phyloP scores from a whole-genome alignment of 2,797 vertebrate genomes.

The Coreius guichenoti region DNA sequence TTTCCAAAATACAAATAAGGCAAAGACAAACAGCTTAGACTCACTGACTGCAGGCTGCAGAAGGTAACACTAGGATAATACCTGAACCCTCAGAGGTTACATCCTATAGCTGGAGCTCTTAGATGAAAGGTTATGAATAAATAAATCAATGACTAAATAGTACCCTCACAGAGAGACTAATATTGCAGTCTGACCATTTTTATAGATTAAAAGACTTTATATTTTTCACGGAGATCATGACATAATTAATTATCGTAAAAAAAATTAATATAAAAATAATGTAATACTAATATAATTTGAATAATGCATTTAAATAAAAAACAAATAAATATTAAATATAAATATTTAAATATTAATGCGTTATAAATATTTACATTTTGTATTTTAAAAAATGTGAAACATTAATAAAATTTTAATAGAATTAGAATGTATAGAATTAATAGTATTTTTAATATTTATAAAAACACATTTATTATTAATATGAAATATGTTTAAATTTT shows the following conservation, averaged over 20 bases:
- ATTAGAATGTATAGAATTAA: too few species aligned
- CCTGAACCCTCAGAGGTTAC: constrained; percentile 26
- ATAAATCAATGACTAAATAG: constrained; percentile 31
- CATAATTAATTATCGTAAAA: not conserved
- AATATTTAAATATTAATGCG: too few species aligned
- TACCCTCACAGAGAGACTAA: not conserved
- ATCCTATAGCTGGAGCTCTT: constrained; percentile 33
- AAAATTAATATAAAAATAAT: not conserved
- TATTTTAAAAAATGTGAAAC: too few species aligned
- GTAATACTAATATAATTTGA: not conserved
- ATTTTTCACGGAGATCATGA: not conserved
- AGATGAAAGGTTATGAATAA: constrained; percentile 44
- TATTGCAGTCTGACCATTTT: not conserved
- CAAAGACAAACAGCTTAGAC: not conserved
- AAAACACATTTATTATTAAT: too few species aligned
- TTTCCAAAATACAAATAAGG: not conserved
- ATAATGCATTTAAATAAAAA: not conserved
- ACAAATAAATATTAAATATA: not conserved
- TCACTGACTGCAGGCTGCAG: constrained; percentile 2
- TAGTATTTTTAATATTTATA: too few species aligned
- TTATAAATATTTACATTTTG: too few species aligned
- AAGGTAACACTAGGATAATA: constrained; percentile 5
- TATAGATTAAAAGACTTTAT: not conserved
- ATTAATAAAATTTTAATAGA: too few species aligned
- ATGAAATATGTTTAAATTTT: too few species aligned